Base-by-base conservation (phyloP, 2,797 vertebrate genomes). In the Coreius guichenoti region DNA sequence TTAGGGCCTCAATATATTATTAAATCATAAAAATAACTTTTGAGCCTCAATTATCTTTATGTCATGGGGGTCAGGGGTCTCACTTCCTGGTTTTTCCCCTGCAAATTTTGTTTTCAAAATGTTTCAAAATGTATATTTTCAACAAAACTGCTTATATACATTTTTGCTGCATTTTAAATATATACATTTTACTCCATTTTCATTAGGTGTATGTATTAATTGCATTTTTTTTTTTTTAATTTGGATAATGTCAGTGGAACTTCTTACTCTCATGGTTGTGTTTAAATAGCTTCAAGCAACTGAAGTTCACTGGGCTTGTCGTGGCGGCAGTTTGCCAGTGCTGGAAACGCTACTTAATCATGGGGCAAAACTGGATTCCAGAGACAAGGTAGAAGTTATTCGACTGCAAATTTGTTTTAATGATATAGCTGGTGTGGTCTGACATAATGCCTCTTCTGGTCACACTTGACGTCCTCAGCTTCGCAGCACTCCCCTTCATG, bases 301-400 rank as follows among this genome's bases (percentile, higher is more conserved):
- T 9, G 97, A 96, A 83, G 90, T 97, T 76, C 97, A 98, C 83
- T 96, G 95, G 92, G 96, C 96, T 0, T 96, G 96, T 86, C 95
- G 97, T 1, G 96, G 96, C 12, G 97, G 97, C 29, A 95, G 92
- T 33, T 89, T 96, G 83, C 94, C 96, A 3, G 93, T 95, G 36
- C 89, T 98, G 69, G 95, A 96, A 90, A 92, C 95, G 67, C 90
- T 98, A 84, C 90, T 98, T 88, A 94, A 95, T 84, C 94, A 96
- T 79, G 94, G 95, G 16, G 96, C 94, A 67, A 96, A 96, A 75
- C 91, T 96, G 69, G 94, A 93, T 0, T 94, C 96, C 2, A 95
- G 92, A 92, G 97, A 98, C 93, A 97, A 97, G 96, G 97, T 98
- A 86, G n/a, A 14, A 75, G 8, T 43, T 31, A 51, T 79, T 47